These are phyloP conservation scores for Polymixis lichenea DNA, from an alignment of 2,888 invertebrate species.

Conservation along the genomic window DNA sequence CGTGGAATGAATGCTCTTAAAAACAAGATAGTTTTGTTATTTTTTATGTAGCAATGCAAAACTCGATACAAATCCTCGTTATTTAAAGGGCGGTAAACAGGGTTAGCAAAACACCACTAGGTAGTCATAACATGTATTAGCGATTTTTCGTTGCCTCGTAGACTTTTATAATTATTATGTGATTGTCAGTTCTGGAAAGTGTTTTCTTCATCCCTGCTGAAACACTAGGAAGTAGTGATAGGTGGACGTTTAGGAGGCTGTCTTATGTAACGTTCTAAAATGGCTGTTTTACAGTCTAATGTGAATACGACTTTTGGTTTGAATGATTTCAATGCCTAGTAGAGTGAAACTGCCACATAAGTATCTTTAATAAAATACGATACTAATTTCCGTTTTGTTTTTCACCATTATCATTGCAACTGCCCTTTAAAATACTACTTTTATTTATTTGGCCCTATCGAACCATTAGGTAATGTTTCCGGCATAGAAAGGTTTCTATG, in stretches of 20 bases:
- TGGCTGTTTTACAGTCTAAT: neutral
- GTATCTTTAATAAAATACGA: neutral
- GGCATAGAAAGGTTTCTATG: too few species aligned
- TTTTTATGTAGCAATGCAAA: neutral
- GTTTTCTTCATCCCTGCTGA: neutral
- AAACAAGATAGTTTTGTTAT: slow-evolving; percentile 3
- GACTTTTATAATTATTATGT: neutral
- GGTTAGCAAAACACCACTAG: neutral
- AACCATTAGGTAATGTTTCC: too few species aligned
- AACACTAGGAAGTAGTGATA: neutral
- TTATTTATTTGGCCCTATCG: neutral
- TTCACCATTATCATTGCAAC: neutral
- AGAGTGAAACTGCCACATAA: neutral
- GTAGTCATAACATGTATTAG: neutral
- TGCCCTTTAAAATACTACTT: neutral
- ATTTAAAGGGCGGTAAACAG: too few species aligned
- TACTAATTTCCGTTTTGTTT: neutral
- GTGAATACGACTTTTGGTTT: neutral
- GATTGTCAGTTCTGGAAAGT: neutral
- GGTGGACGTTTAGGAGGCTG: neutral
- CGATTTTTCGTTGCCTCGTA: neutral
- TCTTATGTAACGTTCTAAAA: neutral
- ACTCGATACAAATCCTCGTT: neutral
- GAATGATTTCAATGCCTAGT: neutral
- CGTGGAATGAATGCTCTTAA: too few species aligned